Conservation (phyloP, 2,113 vertebrate genomes). For the Sinocyclocheilus anophthalmus region DNA sequence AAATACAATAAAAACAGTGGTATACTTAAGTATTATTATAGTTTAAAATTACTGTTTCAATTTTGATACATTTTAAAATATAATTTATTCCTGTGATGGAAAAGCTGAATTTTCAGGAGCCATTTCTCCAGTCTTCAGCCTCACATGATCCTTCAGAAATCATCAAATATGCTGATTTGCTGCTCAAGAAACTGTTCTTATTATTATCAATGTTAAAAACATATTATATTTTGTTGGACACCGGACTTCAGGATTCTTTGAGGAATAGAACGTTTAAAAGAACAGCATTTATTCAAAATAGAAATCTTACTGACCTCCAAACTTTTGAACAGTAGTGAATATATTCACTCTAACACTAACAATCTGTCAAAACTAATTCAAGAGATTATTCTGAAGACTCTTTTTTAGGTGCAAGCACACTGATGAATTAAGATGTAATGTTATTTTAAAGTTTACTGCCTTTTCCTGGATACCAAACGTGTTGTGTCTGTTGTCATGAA, state of each 20-base stretch:
- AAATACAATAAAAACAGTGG: background rate
- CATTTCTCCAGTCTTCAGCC: background rate
- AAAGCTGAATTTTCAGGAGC: background rate
- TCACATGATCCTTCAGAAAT: conserved; percentile 1
- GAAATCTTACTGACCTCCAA: background rate
- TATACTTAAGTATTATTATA: background rate
- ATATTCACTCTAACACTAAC: background rate
- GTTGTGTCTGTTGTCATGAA: conserved; percentile 49
- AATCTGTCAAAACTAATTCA: conserved; percentile 25
- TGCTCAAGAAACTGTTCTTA: background rate
- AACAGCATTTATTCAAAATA: background rate
- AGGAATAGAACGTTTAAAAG: background rate
- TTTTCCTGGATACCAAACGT: conserved; percentile 45
- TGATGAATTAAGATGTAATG: conserved; percentile 5
- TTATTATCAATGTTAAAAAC: background rate
- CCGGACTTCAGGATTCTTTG: background rate
- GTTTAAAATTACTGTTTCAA: background rate
- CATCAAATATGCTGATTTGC: background rate
- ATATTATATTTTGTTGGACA: background rate
- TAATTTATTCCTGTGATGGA: background rate
- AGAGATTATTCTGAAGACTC: background rate
- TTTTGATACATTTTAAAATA: background rate
- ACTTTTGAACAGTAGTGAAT: background rate
- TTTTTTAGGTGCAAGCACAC: background rate
- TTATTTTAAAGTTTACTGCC: conserved; percentile 18